These are phyloP conservation scores for Drosophila lowei DNA, from an alignment of 1,140 invertebrate genomes.

Conservation along the genomic window DNA sequence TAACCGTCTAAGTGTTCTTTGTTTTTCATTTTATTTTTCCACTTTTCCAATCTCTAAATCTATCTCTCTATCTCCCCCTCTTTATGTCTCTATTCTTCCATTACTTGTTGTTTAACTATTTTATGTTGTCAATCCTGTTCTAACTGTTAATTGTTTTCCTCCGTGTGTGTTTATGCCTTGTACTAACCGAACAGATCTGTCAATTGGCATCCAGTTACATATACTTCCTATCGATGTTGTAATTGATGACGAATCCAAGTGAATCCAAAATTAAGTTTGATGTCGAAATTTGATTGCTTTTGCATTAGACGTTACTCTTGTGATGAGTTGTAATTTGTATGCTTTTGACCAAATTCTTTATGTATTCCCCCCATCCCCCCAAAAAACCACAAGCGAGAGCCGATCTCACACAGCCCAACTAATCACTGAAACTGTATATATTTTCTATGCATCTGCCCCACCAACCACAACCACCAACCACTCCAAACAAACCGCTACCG, in stretches of 20 bases:
- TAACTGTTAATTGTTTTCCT: slow-evolving; percentile 66
- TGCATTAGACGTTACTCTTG: slow-evolving; percentile 72
- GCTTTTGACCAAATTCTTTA: slow-evolving; percentile 47
- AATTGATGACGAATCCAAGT: slow-evolving; percentile 53
- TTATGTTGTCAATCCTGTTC: slow-evolving; percentile 38
- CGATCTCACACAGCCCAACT: slow-evolving; percentile 71
- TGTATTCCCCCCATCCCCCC: slow-evolving; percentile 8
- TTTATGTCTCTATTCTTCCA: slow-evolving; percentile 13
- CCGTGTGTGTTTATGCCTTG: slow-evolving; percentile 63
- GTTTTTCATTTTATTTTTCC: slow-evolving; percentile 38
- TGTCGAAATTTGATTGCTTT: slow-evolving; percentile 70
- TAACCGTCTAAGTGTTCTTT: slow-evolving; percentile 26
- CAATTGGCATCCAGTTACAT: slow-evolving; percentile 52
- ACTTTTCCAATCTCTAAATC: slow-evolving; percentile 17
- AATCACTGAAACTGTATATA: slow-evolving; percentile 79
- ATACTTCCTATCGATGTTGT: slow-evolving; percentile 67
- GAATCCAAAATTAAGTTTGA: slow-evolving; percentile 51
- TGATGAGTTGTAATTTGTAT: slow-evolving; percentile 77
- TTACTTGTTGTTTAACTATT: slow-evolving; percentile 53
- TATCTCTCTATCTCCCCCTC: slow-evolving; percentile 33
- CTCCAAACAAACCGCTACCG: slow-evolving; percentile 44
- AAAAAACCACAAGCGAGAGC: slow-evolving; percentile 48
- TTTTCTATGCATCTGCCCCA: slow-evolving; percentile 79
- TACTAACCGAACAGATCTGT: slow-evolving; percentile 15
- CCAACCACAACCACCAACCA: slow-evolving; percentile 34